Evolutionary conservation across 2,797 vertebrate species (phyloP), one percentile per base, ranked within the genome.

Genomic region (Serranus cabrilla): DNA sequence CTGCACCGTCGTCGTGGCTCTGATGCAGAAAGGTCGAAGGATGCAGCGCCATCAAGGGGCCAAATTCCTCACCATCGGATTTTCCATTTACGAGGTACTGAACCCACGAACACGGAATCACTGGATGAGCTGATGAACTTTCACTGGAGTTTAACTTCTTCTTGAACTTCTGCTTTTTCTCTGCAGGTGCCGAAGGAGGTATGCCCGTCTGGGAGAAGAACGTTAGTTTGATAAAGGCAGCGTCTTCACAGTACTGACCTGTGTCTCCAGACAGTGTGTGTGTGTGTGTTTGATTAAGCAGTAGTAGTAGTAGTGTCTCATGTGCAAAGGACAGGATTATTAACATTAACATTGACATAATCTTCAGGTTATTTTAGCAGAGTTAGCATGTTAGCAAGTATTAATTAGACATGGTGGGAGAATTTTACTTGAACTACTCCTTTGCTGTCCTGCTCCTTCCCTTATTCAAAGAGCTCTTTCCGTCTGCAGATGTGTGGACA

Each of bases 11-110:
- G 95, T 99, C 0, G 97, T 99, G 0, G 97, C 98, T 45, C 94
- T 99, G 83, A 99, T 99, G 98, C 98, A 99, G 93, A 99, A 98
- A 89, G 97, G 98, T 40, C 95, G 98, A 23, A 93, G 98, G 87
- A 97, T 95, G 90, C 97, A 99, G 67, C 96, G 97, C 54, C 96
- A 94, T 52, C 70, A 94, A 65, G 97, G 98, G 43, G 95, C 95
- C 76, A 95, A 77, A 71, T 95, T 99, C 69, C 96, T 96, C 76
- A 98, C 98, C 74, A 96, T 99, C 1, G 98, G 98, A 66, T 99
- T 99, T 71, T 96, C 97, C 76, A 97, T 99, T 88, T 99, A 99
- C 0, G 95, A 99, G 96, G 98, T 99, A 85, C 11, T 10, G 25
- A 67, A 52, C 42, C 11, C 1, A 2, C n/a, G 11, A 31, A 51